Conservation (phyloP, 2,797 vertebrate species). For the Loriculus beryllinus region DNA sequence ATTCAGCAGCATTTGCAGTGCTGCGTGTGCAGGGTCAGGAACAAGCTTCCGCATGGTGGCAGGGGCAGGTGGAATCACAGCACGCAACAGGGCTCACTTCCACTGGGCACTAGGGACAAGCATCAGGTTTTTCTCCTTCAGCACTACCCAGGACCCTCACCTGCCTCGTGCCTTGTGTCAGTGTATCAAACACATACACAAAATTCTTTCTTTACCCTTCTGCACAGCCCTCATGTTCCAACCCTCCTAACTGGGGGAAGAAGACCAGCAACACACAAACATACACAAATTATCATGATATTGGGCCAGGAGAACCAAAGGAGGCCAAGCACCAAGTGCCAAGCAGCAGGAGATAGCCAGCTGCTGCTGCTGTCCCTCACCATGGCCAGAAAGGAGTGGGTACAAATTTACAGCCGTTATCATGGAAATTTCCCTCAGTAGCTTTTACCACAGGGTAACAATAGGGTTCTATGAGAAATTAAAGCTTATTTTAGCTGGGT, state of each 20-base stretch:
- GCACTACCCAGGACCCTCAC: background rate
- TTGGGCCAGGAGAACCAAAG: background rate
- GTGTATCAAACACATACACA: accelerated
- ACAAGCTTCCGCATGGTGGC: background rate
- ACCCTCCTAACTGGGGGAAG: background rate
- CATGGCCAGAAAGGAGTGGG: background rate
- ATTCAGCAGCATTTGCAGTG: accelerated
- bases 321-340: background rate
- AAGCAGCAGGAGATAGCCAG: accelerated
- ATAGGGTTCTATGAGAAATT: conserved; percentile 28
- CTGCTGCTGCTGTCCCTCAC: accelerated
- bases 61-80: background rate
- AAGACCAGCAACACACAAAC: background rate
- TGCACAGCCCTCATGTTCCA: background rate
- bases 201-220: background rate
- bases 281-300: background rate
- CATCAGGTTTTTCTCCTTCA: background rate
- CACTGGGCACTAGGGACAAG: background rate
- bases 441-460: conserved; percentile 14
- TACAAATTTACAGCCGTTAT: background rate
- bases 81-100: background rate
- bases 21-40: accelerated
- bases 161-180: background rate
- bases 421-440: conserved; percentile 37
- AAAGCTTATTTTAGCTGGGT: background rate